Percentiles rank a stretch among this genome's conserved stretches.
Evolutionary conservation across 2,888 invertebrate species (phyloP).

Genomic region (Hyposoter didymator): DNA sequence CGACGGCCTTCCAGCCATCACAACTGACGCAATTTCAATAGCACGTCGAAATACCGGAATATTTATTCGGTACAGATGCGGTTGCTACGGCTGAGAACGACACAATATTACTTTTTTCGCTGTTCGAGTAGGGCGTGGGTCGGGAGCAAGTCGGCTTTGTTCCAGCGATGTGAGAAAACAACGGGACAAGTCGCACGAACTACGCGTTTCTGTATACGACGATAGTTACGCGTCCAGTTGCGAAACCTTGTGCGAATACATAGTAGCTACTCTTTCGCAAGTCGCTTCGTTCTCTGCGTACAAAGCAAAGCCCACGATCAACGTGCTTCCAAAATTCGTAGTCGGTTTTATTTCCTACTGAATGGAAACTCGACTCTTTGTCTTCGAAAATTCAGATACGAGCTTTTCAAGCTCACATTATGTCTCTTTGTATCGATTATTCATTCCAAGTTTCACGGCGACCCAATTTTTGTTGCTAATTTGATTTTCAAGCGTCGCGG

Average conservation of each 20-base stretch:
- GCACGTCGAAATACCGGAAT: background rate
- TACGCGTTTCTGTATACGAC: conserved; percentile 10
- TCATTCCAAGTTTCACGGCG: background rate
- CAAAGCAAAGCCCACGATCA: background rate
- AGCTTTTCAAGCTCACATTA: background rate
- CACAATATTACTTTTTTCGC: background rate
- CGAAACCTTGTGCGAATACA: conserved; percentile 15
- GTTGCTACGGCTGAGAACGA: background rate
- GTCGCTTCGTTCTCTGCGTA: background rate
- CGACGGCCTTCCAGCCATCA: background rate
- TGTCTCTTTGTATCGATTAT: background rate
- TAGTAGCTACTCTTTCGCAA: conserved; percentile 18
- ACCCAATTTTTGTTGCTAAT: background rate
- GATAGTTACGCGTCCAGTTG: conserved; percentile 16
- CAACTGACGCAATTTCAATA: background rate
- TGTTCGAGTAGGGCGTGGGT: background rate
- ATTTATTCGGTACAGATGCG: background rate
- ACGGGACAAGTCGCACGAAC: background rate
- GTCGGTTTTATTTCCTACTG: too few species aligned
- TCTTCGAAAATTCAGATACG: background rate
- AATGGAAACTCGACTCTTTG: background rate
- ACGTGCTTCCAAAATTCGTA: background rate
- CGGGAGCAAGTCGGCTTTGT: background rate
- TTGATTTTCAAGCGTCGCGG: background rate
- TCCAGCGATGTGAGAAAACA: background rate